Base-by-base conservation (phyloP, 2,113 vertebrate species). In the Rhinopomastus cyanomelas region DNA sequence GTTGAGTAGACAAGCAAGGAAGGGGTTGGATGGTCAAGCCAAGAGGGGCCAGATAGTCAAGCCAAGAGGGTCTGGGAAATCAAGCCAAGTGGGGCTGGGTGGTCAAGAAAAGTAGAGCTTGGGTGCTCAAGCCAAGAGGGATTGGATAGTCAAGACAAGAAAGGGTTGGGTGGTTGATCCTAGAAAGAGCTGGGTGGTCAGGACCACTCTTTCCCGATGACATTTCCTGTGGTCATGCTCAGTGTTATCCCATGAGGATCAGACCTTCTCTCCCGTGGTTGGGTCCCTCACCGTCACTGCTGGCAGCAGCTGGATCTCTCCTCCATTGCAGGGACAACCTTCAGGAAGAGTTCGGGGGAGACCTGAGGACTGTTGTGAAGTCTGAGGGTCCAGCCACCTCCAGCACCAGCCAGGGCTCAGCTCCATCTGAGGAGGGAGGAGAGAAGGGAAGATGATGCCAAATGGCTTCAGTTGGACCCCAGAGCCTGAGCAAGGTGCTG, bases 161-260 rank as follows among this genome's bases (percentile, higher is more conserved):
- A 22, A 32, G 11, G 16, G 0, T 25, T n/a, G 3, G 30, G n/a
- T 29, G 36, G 3, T 5, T 23, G 12, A 27, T 34, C 12, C 42
- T 30, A n/a, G 42, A 49, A 32, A 30, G 16, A 9, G 1, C n/a
- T 30, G 3, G 48, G 20, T 11, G 79, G 2, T 5, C 65, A 62
- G 61, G 59, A 17, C 13, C 36, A 8, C 30, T 18, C 52, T 62
- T 15, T 20, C 34, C 66, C 17, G 68, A 15, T 6, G 37, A 4
- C 3, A 6, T 32, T 51, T 23, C 0, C 39, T 25, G 20, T 1
- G 1, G n/a, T 22, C n/a, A 2, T 23, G 36, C 48, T 60, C 57
- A 12, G 0, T 0, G 3, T 1, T 42, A 68, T n/a, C 13, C 29
- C 51, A 6, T 0, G 0, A 59, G 27, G 12, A 10, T 49, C 69